Percentiles rank a stretch among this genome's conserved stretches.
phyloP scores from a whole-genome alignment of 1,140 invertebrate genomes.

The Leptopilina boulardi region DNA sequence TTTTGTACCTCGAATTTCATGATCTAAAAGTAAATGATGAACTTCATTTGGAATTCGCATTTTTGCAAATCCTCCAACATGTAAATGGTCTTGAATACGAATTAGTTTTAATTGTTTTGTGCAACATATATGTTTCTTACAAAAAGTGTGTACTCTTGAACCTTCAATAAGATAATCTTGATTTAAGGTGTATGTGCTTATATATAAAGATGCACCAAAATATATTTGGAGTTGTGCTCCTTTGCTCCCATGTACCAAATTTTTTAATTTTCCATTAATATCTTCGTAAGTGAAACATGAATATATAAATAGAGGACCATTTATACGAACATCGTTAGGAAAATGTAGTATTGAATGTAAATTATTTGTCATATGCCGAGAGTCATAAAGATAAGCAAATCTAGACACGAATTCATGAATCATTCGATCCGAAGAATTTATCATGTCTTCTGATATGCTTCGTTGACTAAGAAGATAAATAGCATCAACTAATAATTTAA shows the following conservation, averaged over 20 bases:
- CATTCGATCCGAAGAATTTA: neutral
- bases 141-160: too few relatives aligned
- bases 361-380: neutral
- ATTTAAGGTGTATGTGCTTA: neutral
- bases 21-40: too few relatives aligned
- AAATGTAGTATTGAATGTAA: neutral
- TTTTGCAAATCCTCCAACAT: too few relatives aligned
- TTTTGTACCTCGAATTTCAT: too few relatives aligned
- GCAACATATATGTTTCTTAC: too few relatives aligned
- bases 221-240: too few relatives aligned
- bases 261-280: too few relatives aligned
- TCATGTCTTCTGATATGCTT: constrained; percentile 30
- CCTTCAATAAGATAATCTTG: neutral
- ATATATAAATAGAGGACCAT: neutral
- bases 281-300: too few relatives aligned
- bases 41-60: too few relatives aligned
- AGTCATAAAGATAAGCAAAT: neutral
- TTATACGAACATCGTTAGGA: neutral
- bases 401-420: constrained; percentile 24
- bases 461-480: constrained; percentile 33
- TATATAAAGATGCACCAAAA: too few relatives aligned
- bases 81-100: too few relatives aligned
- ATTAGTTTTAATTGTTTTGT: too few relatives aligned
- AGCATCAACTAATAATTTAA: constrained; percentile 36
- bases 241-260: neutral